Conservation (phyloP, 2,797 vertebrate species). For the Siniperca obscura region DNA sequence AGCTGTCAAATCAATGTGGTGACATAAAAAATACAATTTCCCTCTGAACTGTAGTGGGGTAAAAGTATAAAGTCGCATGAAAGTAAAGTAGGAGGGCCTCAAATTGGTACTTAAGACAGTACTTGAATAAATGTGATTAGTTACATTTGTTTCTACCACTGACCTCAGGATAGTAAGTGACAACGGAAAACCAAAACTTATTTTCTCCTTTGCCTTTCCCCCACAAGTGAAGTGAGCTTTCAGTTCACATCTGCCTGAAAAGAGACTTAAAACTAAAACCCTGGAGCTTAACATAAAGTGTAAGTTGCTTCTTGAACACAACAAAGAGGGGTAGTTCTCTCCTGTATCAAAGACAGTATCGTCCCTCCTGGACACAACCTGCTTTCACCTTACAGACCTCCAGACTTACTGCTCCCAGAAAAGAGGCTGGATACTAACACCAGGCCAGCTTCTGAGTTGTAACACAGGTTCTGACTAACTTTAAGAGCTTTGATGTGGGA, state of each 20-base stretch:
- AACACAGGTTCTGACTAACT: conserved; percentile 45
- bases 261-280: conserved; percentile 17
- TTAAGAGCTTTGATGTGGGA: conserved; percentile 47
- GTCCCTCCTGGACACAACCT: conserved; percentile 41
- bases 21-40: background rate
- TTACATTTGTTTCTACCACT: background rate
- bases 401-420: conserved; percentile 15
- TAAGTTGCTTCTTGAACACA: conserved; percentile 8
- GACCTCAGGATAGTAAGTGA: background rate
- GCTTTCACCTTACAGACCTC: conserved; percentile 36
- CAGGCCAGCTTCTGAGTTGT: conserved; percentile 15
- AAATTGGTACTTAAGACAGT: background rate
- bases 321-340: conserved; percentile 42
- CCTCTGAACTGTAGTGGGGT: background rate
- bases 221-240: conserved; percentile 12
- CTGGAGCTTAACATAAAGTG: conserved; percentile 5
- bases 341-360: conserved; percentile 15
- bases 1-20: background rate
- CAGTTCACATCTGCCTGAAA: background rate
- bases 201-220: background rate
- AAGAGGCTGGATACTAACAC: background rate
- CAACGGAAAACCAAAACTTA: background rate
- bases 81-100: background rate
- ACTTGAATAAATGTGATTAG: background rate
- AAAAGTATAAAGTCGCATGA: background rate